Evolutionary conservation across 2,113 vertebrate species (phyloP).

Genomic region (Glareola pratincola): DNA sequence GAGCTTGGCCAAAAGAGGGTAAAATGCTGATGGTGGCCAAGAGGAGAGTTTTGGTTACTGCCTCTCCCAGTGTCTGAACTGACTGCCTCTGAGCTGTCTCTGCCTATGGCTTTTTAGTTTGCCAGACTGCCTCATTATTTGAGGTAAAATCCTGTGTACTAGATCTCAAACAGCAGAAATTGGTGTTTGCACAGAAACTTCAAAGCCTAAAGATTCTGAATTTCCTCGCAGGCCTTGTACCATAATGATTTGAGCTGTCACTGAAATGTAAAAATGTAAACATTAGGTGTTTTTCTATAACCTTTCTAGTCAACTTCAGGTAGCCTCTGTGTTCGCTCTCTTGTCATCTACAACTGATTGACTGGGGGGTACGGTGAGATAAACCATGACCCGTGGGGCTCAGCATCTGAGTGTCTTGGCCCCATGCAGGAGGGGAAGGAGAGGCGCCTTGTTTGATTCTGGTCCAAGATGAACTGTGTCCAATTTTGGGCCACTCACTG

Average conservation of each 20-base stretch:
- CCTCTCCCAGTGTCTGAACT: background rate
- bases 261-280: background rate
- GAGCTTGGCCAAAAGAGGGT: background rate
- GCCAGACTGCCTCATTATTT: background rate
- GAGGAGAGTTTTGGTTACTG: background rate
- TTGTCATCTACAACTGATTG: background rate
- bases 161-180: background rate
- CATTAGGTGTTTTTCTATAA: fast-evolving
- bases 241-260: background rate
- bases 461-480: background rate
- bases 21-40: background rate
- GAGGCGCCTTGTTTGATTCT: background rate
- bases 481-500: no score
- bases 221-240: background rate
- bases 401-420: background rate
- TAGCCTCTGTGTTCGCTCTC: background rate
- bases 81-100: background rate
- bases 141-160: background rate
- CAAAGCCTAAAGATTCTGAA: background rate
- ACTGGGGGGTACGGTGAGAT: background rate
- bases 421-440: background rate
- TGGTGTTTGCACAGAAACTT: background rate
- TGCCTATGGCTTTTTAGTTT: background rate
- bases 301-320: background rate
- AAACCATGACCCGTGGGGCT: fast-evolving